Conservation (phyloP, 2,113 vertebrate genomes). For the Macrotus californicus region DNA sequence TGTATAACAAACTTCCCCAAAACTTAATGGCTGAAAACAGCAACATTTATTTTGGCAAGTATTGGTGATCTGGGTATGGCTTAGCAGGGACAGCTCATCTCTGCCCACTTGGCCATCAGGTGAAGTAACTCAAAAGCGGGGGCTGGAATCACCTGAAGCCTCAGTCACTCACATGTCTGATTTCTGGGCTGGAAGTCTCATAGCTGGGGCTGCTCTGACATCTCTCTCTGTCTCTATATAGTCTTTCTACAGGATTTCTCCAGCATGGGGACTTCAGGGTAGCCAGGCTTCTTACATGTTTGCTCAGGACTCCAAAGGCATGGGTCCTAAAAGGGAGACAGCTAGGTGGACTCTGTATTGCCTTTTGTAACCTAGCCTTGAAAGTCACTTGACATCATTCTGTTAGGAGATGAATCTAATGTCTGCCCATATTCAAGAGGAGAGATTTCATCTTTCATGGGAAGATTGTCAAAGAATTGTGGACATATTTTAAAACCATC, state of each 20-base stretch:
- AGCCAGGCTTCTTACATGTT: neutral
- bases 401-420: neutral
- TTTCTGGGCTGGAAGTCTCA: neutral
- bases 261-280: neutral
- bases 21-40: neutral
- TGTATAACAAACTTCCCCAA: neutral
- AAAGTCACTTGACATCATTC: neutral
- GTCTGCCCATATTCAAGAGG: neutral
- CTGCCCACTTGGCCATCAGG: neutral
- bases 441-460: neutral
- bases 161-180: neutral
- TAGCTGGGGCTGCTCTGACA: neutral
- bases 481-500: neutral
- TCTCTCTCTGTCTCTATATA: neutral
- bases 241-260: neutral
- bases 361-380: constrained; percentile 15
- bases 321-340: neutral
- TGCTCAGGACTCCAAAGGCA: neutral
- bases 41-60: constrained; percentile 26
- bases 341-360: neutral
- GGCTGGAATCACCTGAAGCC: neutral
- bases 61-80: neutral
- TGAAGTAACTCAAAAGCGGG: neutral
- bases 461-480: constrained; percentile 24
- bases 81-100: neutral